Conservation (phyloP, 2,888 invertebrate genomes). For the Pyrrhosoma nymphula region DNA sequence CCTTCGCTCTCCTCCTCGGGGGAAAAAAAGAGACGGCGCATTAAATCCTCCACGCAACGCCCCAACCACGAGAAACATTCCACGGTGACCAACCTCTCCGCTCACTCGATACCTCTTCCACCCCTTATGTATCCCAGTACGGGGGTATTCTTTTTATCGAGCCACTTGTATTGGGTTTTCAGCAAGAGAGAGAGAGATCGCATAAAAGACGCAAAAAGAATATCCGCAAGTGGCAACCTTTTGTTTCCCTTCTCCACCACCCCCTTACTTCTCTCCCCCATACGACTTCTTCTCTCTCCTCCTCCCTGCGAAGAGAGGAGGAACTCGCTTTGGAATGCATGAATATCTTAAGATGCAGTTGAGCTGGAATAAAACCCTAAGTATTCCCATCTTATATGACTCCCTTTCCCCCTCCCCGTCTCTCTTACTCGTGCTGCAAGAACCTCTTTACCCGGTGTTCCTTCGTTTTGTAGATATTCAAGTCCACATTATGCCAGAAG, state of each 20-base stretch:
- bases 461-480: conserved; percentile 40
- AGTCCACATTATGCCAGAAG: conserved; percentile 29
- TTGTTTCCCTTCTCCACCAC: not conserved
- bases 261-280: not conserved
- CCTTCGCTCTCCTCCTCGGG: not conserved
- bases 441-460: conserved; percentile 32
- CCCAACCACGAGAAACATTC: not conserved
- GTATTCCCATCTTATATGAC: conserved; percentile 31
- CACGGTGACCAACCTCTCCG: not conserved
- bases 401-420: not conserved
- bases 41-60: conserved; percentile 43
- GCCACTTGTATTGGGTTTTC: conserved; percentile 28
- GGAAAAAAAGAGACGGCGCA: not conserved
- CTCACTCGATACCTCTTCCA: not conserved
- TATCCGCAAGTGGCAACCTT: conserved; percentile 32
- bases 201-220: conserved; percentile 44
- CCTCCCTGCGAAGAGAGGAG: not conserved
- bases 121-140: not conserved
- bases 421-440: not conserved
- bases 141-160: conserved; percentile 17
- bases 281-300: not conserved
- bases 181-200: not conserved
- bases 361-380: conserved; percentile 47
- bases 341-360: conserved; percentile 61
- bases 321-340: conserved; percentile 53